A percentile compares a stretch with the other conserved stretches of the same genome.
phyloP scores from a whole-genome alignment of 2,113 vertebrate genomes.

The Circaetus gallicus region DNA sequence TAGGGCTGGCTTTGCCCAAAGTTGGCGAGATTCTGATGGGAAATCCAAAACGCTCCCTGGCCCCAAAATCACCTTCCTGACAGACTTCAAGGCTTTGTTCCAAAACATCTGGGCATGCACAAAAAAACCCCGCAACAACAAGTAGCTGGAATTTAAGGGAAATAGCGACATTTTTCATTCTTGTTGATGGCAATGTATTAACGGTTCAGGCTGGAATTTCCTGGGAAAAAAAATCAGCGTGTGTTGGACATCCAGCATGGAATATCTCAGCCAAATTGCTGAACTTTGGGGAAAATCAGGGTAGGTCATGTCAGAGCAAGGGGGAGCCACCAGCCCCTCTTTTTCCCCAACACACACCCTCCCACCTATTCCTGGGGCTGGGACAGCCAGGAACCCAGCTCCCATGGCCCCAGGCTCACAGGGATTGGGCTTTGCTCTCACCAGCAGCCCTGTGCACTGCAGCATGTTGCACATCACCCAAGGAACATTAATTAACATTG shows the following conservation, averaged over 20 bases:
- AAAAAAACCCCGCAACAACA: background rate
- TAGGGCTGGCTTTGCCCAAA: background rate
- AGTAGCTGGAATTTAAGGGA: background rate
- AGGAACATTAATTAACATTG: constrained; percentile 41
- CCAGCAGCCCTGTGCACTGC: background rate
- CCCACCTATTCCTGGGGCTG: accelerated
- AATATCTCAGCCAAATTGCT: background rate
- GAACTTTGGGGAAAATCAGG: background rate
- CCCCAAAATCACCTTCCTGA: background rate
- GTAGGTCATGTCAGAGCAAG: background rate
- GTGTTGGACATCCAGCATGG: background rate
- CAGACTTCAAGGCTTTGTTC: constrained; percentile 10
- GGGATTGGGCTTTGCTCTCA: background rate
- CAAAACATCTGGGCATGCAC: background rate
- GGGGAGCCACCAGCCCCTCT: background rate
- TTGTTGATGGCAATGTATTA: background rate
- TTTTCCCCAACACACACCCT: background rate
- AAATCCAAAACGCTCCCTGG: background rate
- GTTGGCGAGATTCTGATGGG: background rate
- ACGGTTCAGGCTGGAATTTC: background rate
- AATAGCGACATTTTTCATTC: background rate
- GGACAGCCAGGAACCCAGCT: background rate
- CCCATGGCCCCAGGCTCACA: background rate
- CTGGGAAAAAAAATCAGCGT: background rate
- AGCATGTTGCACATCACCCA: background rate